phyloP scores from a whole-genome alignment of 2,888 invertebrate species.

The Punctoribates punctum region DNA sequence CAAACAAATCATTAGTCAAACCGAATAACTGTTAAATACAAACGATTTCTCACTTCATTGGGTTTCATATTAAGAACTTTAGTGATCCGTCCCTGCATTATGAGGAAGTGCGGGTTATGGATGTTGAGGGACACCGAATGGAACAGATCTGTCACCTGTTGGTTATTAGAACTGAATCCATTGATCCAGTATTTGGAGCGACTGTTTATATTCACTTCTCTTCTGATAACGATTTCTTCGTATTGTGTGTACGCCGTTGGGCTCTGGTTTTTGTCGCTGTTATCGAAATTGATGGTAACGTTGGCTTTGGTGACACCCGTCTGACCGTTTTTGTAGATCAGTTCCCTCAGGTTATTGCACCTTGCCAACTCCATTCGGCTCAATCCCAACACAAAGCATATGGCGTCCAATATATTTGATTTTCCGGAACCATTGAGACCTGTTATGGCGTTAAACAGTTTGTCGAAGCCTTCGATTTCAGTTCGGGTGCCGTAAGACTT shows the following conservation, averaged over 20 bases:
- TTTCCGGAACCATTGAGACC: slow-evolving; percentile 97
- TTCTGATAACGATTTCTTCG: slow-evolving; percentile 83
- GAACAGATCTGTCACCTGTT: slow-evolving; percentile 87
- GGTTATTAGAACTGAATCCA: slow-evolving; percentile 82
- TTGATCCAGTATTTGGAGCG: slow-evolving; percentile 92
- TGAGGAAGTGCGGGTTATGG: slow-evolving; percentile 98
- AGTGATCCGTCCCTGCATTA: slow-evolving; percentile 98
- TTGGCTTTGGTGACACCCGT: slow-evolving; percentile 92
- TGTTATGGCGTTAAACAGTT: slow-evolving; percentile 94
- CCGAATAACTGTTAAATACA: neutral
- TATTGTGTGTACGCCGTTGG: slow-evolving; percentile 88
- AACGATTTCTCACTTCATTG: slow-evolving; percentile 66
- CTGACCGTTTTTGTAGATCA: slow-evolving; percentile 97
- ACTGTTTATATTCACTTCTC: slow-evolving; percentile 60
- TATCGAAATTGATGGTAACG: slow-evolving; percentile 93
- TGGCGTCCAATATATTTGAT: slow-evolving; percentile 93
- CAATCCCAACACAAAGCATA: slow-evolving; percentile 88
- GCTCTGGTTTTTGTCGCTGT: slow-evolving; percentile 70
- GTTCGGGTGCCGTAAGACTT: slow-evolving; percentile 94
- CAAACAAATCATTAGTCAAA: neutral
- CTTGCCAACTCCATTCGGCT: slow-evolving; percentile 66
- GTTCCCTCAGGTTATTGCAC: slow-evolving; percentile 81
- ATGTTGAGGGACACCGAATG: slow-evolving; percentile 95
- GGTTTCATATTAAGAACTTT: slow-evolving; percentile 99
- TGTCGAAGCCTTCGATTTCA: slow-evolving; percentile 86